Evolutionary conservation across 1,140 invertebrate genomes (phyloP).

Genomic region (Bicyclus anynana): DNA sequence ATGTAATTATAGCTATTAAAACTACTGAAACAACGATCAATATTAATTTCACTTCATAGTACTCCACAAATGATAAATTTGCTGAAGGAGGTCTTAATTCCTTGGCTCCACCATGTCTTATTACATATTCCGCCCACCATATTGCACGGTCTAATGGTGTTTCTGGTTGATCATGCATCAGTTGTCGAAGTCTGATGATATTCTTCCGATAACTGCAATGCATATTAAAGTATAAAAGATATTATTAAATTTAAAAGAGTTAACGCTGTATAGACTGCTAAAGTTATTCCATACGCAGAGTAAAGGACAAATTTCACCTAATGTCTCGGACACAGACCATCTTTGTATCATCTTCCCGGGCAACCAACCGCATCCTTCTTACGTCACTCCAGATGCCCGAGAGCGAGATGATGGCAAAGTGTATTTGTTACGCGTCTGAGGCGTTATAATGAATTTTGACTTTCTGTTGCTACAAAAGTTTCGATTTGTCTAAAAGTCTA

Average conservation of each 20-base stretch:
- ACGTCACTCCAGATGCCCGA: too few species aligned
- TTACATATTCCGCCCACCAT: slow-evolving; percentile 24
- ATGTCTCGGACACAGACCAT: too few species aligned
- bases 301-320: too few species aligned
- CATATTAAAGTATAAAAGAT: neutral
- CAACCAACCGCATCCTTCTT: too few species aligned
- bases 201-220: slow-evolving; percentile 23
- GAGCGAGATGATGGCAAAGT: too few species aligned
- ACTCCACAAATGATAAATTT: slow-evolving; percentile 13
- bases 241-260: neutral
- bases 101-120: slow-evolving; percentile 18
- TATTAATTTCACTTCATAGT: slow-evolving; percentile 9
- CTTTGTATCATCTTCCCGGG: too few species aligned
- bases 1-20: neutral
- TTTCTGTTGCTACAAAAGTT: too few species aligned
- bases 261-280: neutral
- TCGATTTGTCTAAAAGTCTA: too few species aligned
- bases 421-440: too few species aligned
- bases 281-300: too few species aligned
- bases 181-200: slow-evolving; percentile 8
- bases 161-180: slow-evolving; percentile 21
- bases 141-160: slow-evolving; percentile 15
- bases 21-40: slow-evolving; percentile 6
- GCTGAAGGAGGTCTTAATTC: slow-evolving; percentile 11
- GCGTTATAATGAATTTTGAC: too few species aligned